phyloP scores from a whole-genome alignment of 2,113 vertebrate genomes.

The Parus major region DNA sequence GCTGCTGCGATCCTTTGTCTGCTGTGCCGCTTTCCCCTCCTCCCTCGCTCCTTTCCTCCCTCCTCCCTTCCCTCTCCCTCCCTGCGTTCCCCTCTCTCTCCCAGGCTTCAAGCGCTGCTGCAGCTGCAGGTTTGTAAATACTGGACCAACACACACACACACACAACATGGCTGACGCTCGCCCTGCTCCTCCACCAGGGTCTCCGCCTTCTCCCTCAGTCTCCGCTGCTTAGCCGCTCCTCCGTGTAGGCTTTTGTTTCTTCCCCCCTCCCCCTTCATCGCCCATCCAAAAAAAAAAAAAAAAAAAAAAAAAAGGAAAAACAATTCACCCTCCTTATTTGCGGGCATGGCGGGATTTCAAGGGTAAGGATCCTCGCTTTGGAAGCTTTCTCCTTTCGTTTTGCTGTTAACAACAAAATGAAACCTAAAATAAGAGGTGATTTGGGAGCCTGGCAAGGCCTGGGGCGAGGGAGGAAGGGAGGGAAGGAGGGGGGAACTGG shows the following conservation, averaged over 20 bases:
- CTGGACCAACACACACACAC: slow-evolving; percentile 9
- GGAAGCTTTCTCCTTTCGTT: slow-evolving; percentile 52
- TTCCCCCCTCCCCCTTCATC: neutral
- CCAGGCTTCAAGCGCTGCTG: slow-evolving; percentile 51
- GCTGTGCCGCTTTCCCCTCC: neutral
- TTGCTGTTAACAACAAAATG: slow-evolving; percentile 50
- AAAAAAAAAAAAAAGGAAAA: neutral
- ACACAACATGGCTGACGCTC: slow-evolving; percentile 84
- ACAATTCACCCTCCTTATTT: slow-evolving; percentile 28
- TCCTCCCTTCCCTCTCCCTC: slow-evolving; percentile 15
- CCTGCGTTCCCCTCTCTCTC: neutral
- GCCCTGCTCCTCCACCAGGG: slow-evolving; percentile 46
- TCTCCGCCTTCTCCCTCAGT: slow-evolving; percentile 46
- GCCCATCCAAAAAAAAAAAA: neutral
- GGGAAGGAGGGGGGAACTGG: neutral
- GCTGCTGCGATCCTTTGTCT: slow-evolving; percentile 61
- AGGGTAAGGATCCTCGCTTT: slow-evolving; percentile 62
- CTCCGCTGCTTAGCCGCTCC: slow-evolving; percentile 24
- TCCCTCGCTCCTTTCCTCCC: neutral
- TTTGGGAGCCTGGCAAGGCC: slow-evolving; percentile 34
- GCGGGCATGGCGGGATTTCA: slow-evolving; percentile 56
- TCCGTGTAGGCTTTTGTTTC: slow-evolving; percentile 36
- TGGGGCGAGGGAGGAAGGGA: neutral
- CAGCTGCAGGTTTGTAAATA: slow-evolving; percentile 73
- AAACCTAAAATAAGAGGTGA: slow-evolving; percentile 17